A percentile compares a stretch with the other conserved stretches of the same genome.
Conservation (phyloP, 1,140 invertebrate species). For the Sycophila sp. region DNA sequence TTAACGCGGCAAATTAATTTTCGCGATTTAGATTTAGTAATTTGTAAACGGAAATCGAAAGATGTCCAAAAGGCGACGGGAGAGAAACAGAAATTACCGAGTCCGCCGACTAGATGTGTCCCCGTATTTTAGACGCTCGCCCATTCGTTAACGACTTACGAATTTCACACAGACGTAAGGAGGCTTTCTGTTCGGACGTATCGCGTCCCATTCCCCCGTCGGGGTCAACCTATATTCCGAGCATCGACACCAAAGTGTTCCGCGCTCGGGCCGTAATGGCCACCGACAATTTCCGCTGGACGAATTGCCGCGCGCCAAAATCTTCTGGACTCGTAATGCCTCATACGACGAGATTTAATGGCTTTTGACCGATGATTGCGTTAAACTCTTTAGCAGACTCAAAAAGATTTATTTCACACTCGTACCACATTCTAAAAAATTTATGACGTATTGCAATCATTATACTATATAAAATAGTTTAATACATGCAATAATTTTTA, state of each 20-base stretch:
- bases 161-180: not conserved
- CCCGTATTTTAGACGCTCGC: conserved; percentile 36
- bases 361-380: too few relatives aligned
- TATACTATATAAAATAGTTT: too few relatives aligned
- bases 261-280: too few relatives aligned
- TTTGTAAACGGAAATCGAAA: conserved; percentile 62
- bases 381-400: too few relatives aligned
- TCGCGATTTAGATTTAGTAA: conserved; percentile 62
- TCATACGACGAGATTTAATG: too few relatives aligned
- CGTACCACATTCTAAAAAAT: too few relatives aligned
- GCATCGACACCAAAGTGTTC: not conserved
- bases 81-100: conserved; percentile 53
- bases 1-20: conserved; percentile 42
- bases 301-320: conserved; percentile 1
- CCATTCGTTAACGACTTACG: conserved; percentile 2
- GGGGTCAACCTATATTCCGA: not conserved
- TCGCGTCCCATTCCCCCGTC: not conserved
- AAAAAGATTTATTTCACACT: too few relatives aligned
- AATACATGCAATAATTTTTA: too few relatives aligned
- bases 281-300: not conserved
- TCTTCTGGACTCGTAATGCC: not conserved
- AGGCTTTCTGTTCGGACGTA: not conserved
- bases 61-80: conserved; percentile 42
- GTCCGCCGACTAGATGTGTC: not conserved
- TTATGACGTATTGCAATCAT: too few relatives aligned